Evolutionary conservation across 2,797 vertebrate species (phyloP), one percentile per base, ranked within the genome.

Genomic region (Coreius guichenoti): DNA sequence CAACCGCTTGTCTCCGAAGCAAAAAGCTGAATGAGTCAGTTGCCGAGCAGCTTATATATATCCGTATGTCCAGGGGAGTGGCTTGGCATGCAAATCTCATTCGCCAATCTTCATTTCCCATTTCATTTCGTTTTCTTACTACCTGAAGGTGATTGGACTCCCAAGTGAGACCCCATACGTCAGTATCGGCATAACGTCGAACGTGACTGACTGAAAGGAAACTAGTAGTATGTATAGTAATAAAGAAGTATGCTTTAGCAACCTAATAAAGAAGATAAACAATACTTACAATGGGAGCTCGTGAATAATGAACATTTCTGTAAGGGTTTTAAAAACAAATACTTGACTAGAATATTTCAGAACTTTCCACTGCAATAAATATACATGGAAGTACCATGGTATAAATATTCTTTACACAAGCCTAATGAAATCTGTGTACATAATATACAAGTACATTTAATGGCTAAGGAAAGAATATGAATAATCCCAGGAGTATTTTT

Each of bases 401-500:
- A 23, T 69, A 69, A 11, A 39, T 54, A 54, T 81, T 69, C 13
- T 36, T 69, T 39, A 56, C 31, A 16, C 49, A 56, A 21, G 19
- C 23, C 47, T 70, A 70, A 70, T 56, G 47, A n/a, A 68, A 69
- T 69, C 65, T 69, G 33, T 81, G 33, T 26, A 39, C 47, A 81
- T 68, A 36, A n/a, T 81, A 81, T 69, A 69, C 13, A 26, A 70
- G 49, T 29, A 16, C 13, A 39, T 43, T 51, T 29, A 70, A 51
- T 43, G 33, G 67, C 54, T 58, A 36, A 81, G n/a, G 16, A n/a
- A n/a, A 23, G 19, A 73, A 82, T 73, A 70, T 45, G 23, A 63
- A 70, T 49, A 74, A 58, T 63, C 76, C 49, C 51, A 49, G 26
- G 11, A 84, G 65, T 49, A 67, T 39, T 68, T 31, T 74, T 76